A percentile compares a stretch with the other conserved stretches of the same genome.
Conservation (phyloP, 2,797 vertebrate species). For the Eulemur mongoz region DNA sequence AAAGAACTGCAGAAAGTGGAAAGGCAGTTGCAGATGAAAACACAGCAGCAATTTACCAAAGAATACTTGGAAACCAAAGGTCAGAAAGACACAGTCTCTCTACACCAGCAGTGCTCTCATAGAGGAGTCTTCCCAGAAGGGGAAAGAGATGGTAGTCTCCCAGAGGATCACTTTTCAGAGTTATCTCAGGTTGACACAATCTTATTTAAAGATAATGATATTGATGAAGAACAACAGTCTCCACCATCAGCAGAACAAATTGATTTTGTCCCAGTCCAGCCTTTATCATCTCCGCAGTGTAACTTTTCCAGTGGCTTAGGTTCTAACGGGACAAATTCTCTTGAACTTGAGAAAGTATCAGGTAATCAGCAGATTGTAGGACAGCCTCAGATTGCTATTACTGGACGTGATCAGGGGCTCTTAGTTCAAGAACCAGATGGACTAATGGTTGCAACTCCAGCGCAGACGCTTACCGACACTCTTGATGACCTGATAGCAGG, state of each 20-base stretch:
- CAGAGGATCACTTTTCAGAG: constrained; percentile 91
- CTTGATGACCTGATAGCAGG: constrained; percentile 99
- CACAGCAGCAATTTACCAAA: constrained; percentile 99
- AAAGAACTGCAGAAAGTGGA: constrained; percentile 99
- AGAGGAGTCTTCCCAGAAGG: constrained; percentile 90
- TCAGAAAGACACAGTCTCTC: constrained; percentile 92
- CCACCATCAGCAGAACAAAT: constrained; percentile 89
- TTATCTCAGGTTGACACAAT: constrained; percentile 95
- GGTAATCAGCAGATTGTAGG: constrained; percentile 91
- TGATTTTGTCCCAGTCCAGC: constrained; percentile 94
- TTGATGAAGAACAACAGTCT: constrained; percentile 89
- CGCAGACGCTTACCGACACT: constrained; percentile 99
- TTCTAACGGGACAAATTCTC: constrained; percentile 91
- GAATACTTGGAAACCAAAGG: constrained; percentile 99
- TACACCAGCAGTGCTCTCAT: constrained; percentile 90
- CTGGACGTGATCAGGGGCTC: constrained; percentile 91
- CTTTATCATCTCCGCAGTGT: constrained; percentile 90
- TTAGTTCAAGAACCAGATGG: constrained; percentile 96
- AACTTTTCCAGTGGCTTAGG: constrained; percentile 95
- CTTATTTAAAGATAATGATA: constrained; percentile 88
- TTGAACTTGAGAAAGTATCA: constrained; percentile 95
- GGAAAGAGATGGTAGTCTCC: constrained; percentile 85
- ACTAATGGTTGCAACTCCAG: constrained; percentile 99
- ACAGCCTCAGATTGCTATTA: constrained; percentile 92
- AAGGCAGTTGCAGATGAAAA: constrained; percentile 99